Base-by-base conservation (phyloP, 92 coral and sea anemone species). In the Scolanthus callimorphus region DNA sequence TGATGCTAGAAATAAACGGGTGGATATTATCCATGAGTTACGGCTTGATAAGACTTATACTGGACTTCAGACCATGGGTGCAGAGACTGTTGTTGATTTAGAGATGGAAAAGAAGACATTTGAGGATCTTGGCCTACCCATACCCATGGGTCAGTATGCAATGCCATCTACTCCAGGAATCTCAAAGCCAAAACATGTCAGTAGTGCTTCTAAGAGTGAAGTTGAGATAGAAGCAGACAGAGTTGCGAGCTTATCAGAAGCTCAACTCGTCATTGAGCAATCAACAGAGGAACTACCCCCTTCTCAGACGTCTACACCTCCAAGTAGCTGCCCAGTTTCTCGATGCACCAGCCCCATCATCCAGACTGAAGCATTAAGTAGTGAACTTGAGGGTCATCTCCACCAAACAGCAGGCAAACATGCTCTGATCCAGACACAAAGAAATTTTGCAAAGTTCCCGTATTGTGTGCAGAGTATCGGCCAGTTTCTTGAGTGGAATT, bases 11-110 rank as follows among this genome's bases (percentile, higher is more conserved):
- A 94, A 94, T 77, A 94, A 94, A 48, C 57, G 99, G 56, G 99
- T 84, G 0, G 99, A 94, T 44, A 78, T 94, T 31, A 80, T 94
- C 48, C 99, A 94, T 57, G 96, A 94, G 56, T 61, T 94, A 25
- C 88, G 88, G 60, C 78, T 94, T 44, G 99, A 94, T 54, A 84
- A 82, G 46, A 88, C 96, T 3, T 94, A 88, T 58, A 94, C 99
- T 12, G 99, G 99, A n/a, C 83, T 94, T 39, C 99, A 94, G 73
- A 94, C 99, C 0, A 69, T 94, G 26, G 99, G 99, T 22, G 91
- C 99, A 4, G 99, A 94, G 71, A 94, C 99, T 22, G 82, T 88
- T 12, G 96, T 88, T n/a, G 99, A 94, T 46, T 64, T 94, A 38
- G 96, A 88, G 62, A 76, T 94, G 26, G 99, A 94, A 44, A 81